phyloP scores from a whole-genome alignment of 2,888 invertebrate species.

The Luperina testacea region DNA sequence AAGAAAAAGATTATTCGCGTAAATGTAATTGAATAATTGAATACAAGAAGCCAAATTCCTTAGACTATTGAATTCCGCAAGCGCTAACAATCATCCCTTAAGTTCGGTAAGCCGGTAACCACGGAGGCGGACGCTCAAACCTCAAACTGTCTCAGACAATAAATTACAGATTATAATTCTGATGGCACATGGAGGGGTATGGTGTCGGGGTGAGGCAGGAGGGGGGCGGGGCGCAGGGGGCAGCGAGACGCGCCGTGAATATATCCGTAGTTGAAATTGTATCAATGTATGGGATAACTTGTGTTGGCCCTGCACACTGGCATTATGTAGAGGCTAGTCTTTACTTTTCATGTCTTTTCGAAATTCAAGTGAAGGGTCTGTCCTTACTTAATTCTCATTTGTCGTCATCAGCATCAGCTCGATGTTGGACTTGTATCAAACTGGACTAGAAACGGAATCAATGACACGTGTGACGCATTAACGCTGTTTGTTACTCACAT shows the following conservation, averaged over 20 bases:
- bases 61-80: conserved; percentile 16
- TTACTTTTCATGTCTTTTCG: neutral
- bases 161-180: conserved; percentile 59
- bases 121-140: conserved; percentile 43
- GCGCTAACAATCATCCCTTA: conserved; percentile 26
- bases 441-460: neutral
- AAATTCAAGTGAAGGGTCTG: no score
- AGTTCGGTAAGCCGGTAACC: conserved; percentile 40
- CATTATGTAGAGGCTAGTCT: neutral
- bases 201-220: neutral
- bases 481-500: neutral
- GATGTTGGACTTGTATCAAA: neutral
- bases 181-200: conserved; percentile 31
- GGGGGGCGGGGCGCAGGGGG: neutral
- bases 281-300: conserved; percentile 10
- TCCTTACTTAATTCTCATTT: neutral
- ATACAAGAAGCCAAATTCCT: conserved; percentile 24
- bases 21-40: conserved; percentile 31
- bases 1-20: conserved; percentile 18
- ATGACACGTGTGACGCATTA: no score
- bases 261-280: conserved; percentile 30
- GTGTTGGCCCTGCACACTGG: neutral
- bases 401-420: neutral
- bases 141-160: conserved; percentile 39
- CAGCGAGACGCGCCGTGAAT: conserved; percentile 32